Base-by-base conservation (phyloP, 2,888 invertebrate species). In the Amphipoea lucens region DNA sequence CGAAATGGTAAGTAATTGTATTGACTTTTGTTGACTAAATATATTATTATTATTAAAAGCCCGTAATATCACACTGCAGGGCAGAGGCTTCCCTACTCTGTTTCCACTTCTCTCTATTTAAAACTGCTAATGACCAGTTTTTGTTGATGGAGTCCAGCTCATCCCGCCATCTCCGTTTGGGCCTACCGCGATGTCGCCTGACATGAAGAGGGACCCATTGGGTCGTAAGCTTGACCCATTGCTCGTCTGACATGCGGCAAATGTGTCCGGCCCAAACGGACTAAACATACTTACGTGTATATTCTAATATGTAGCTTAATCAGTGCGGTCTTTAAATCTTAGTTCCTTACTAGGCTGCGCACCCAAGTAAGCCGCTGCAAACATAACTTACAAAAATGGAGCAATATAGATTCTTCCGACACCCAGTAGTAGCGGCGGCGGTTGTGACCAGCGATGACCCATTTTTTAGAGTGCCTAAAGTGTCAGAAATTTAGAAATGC, bases 1-100 rank as follows among this genome's bases (percentile, higher is more conserved):
- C 7, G 96, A 96, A 87, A 76, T 94, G 92, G 96, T 96, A 90
- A 94, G 57, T 86, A 40, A 60, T 42, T 42, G 42, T 42, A 4
- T 4, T 42, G 14, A 48, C 12, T 48, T 57, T 54, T 40, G 54
- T 57, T 40, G 7, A 36, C 7, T 48, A 48, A 48, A 48, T 45
- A 45, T 45, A 11, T 45, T 45, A 45, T 48, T 48, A 48, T 51
- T 51, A 51, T 51, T 51, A 51, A 51, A 51, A 51, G 20, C 51
- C 51, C 6, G 20, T 51, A 6, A 51, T 6, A 5, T 51, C 17
- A 6, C 51, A 51, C 20, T 20, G 6, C 51, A 20, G 51, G 17
- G 51, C 17, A 23, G 23, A 57, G 9, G 57, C 23, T 9, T 57
- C 23, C 7, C 57, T 57, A 57, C 57, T 57, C 20, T 51, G 6